A percentile compares a stretch with the other conserved stretches of the same genome.
phyloP scores from a whole-genome alignment of 2,888 invertebrate species.

The Chymomyza fuscimana region DNA sequence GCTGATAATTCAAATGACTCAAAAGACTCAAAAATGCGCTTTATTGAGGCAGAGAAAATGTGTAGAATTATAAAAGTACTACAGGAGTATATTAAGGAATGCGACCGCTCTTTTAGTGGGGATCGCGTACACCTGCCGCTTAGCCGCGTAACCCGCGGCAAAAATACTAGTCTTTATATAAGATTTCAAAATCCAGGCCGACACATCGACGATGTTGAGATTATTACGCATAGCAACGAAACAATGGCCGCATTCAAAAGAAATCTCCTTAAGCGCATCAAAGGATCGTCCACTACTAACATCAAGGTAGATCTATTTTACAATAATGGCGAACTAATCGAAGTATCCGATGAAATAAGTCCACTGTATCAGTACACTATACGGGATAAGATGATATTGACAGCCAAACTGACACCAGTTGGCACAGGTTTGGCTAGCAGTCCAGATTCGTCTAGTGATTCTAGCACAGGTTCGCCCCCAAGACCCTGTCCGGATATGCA shows the following conservation, averaged over 20 bases:
- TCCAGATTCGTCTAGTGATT: constrained; percentile 96
- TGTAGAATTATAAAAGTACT: constrained; percentile 95
- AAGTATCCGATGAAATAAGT: constrained; percentile 92
- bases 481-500: constrained; percentile 88
- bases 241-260: constrained; percentile 92
- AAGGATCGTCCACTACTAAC: constrained; percentile 83
- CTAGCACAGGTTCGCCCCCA: constrained; percentile 95
- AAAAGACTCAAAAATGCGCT: constrained; percentile 77
- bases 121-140: constrained; percentile 94
- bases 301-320: constrained; percentile 93
- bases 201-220: constrained; percentile 93
- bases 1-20: constrained; percentile 63
- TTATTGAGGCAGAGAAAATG: constrained; percentile 89
- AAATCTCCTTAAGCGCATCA: constrained; percentile 83
- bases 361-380: constrained; percentile 91
- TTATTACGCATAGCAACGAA: constrained; percentile 96
- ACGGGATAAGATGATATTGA: constrained; percentile 86
- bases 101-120: constrained; percentile 92
- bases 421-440: constrained; percentile 87
- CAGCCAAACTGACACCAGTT: constrained; percentile 88
- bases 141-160: constrained; percentile 91
- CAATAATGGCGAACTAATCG: constrained; percentile 92
- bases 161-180: constrained; percentile 92
- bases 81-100: constrained; percentile 96
- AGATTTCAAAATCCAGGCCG: constrained; percentile 93